Base-by-base conservation (phyloP, 92 coral and sea anemone genomes). In the Epizoanthus illoricatus region DNA sequence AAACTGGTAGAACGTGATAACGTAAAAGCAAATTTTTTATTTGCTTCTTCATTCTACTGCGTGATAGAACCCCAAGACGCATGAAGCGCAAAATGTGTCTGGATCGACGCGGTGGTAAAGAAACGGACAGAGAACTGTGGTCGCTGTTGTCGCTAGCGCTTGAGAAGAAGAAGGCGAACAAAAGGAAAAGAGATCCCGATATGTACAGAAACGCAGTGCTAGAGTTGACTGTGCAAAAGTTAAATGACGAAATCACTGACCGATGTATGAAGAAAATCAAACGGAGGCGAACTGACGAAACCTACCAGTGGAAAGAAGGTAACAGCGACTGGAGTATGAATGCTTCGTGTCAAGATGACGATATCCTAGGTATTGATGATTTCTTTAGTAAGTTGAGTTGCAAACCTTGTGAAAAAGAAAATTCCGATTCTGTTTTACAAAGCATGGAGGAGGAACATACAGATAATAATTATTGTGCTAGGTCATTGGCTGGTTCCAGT, bases 361-460 rank as follows among this genome's bases (percentile, higher is more conserved):
- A 96, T 84, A 66, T 96, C 59, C 58, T 96, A 93, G 99, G 99
- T 96, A 96, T 96, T 84, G 97, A 94, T 86, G 95, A 91, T 56
- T 96, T 96, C 88, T 92, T 96, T 87, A 89, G 90, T 72, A 91
- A 89, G 84, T 83, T 96, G 79, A 91, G 99, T 89, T 78, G 82
- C 82, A 78, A 78, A 62, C 54, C 82, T n/a, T 61, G 69, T 60
- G 82, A 78, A 47, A 58, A 78, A 61, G 47, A 42, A 63, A 78
- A 41, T 63, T 41, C 58, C 6, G 61, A 61, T 62, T 61, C 49
- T 20, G 47, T 39, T 78, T 62, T 47, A 42, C 82, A 78, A 24
- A 62, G 42, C 28, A 62, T n/a, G 59, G 59, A 42, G 45, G 69
- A 42, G 61, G 49, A 78, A 49, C 55, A 8, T 49, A 49, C 55